Conservation (phyloP, 1,140 invertebrate genomes). For the Dryas iulia region DNA sequence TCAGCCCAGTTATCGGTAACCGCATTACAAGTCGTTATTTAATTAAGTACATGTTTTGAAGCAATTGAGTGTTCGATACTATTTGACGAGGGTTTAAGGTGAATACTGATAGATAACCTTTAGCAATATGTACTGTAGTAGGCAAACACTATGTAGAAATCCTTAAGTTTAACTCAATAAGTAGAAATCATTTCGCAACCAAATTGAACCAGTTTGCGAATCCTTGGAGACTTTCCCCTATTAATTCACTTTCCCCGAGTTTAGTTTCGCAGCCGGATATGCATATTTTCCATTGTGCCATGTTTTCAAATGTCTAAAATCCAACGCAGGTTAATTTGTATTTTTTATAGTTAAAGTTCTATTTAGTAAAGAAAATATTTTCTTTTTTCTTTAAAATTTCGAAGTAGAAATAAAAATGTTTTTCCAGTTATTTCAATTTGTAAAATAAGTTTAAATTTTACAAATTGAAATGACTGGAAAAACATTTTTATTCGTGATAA, state of each 20-base stretch:
- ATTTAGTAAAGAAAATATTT: too few species aligned
- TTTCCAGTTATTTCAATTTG: too few species aligned
- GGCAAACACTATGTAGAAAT: background rate
- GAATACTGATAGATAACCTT: background rate
- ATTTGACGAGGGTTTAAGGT: background rate
- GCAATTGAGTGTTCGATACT: background rate
- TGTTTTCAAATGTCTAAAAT: background rate
- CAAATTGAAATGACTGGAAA: too few species aligned
- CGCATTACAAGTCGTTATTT: slow-evolving; percentile 47
- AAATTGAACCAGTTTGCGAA: slow-evolving; percentile 56
- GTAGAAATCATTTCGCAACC: slow-evolving; percentile 22
- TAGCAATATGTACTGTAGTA: background rate
- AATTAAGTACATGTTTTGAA: slow-evolving; percentile 40
- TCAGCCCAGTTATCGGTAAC: slow-evolving; percentile 42
- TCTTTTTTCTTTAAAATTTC: too few species aligned
- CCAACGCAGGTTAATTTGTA: too few species aligned
- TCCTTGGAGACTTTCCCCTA: slow-evolving; percentile 74
- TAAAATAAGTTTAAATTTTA: too few species aligned
- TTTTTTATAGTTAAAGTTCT: too few species aligned
- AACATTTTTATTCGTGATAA: too few species aligned
- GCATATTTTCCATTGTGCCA: slow-evolving; percentile 11
- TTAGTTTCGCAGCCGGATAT: slow-evolving; percentile 46
- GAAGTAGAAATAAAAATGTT: too few species aligned
- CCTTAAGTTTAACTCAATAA: slow-evolving; percentile 4
- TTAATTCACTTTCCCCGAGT: slow-evolving; percentile 74